Conservation (phyloP, 1,140 invertebrate species). For the Cherax destructor region DNA sequence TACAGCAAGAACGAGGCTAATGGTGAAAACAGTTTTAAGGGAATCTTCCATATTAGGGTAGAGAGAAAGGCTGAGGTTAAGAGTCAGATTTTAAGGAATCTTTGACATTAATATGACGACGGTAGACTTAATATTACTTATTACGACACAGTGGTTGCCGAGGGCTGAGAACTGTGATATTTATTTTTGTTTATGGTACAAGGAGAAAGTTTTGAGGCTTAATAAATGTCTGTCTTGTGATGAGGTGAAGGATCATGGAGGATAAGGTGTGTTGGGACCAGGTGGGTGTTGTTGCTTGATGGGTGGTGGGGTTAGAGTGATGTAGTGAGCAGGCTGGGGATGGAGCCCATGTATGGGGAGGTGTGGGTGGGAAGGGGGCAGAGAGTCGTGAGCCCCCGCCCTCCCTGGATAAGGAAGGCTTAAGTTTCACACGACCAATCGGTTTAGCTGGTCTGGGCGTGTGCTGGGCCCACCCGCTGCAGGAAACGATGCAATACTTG, state of each 20-base stretch:
- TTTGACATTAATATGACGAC: too few relatives aligned
- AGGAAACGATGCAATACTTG: conserved; percentile 25
- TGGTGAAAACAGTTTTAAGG: too few relatives aligned
- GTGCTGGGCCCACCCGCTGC: neutral
- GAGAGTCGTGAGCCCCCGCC: neutral
- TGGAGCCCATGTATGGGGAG: neutral
- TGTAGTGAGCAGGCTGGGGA: neutral
- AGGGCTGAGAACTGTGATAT: too few relatives aligned
- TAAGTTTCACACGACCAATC: conserved; percentile 19
- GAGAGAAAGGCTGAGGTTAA: too few relatives aligned
- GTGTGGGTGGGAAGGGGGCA: neutral
- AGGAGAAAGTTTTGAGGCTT: too few relatives aligned
- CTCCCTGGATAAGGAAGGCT: conserved; percentile 29
- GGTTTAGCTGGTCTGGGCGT: neutral
- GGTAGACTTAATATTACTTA: too few relatives aligned
- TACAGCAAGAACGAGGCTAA: too few relatives aligned
- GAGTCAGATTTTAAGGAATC: too few relatives aligned
- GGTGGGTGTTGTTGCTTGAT: neutral
- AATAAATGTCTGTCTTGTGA: too few relatives aligned
- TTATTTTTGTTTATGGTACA: too few relatives aligned
- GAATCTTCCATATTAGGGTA: too few relatives aligned
- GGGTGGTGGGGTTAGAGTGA: neutral
- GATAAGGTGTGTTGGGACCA: neutral
- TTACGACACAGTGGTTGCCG: too few relatives aligned
- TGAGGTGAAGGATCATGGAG: neutral